Evolutionary conservation across 1,140 invertebrate species (phyloP), one percentile per base, ranked within the genome.

Genomic region (Drosophila athabasca): DNA sequence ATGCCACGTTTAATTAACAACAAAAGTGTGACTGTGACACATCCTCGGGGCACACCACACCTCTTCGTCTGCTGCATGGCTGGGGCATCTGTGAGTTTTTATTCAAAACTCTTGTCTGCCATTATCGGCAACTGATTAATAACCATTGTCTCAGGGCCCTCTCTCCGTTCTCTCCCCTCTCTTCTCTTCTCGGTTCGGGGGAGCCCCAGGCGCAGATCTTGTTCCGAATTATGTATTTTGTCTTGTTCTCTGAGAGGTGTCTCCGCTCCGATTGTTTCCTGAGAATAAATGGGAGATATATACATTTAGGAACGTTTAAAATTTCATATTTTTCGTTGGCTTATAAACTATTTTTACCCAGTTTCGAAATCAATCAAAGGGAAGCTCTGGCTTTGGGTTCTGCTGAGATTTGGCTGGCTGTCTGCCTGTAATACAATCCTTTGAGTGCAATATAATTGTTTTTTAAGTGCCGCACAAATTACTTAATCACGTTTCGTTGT

Each of bases 91-190:
- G 52, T 46, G 69, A 62, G 53, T 78, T 81, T 76, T 66, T 88
- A 83, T 83, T 88, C 79, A 57, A 88, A 88, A 83, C 83, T 79
- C 75, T 68, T 87, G 82, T 87, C 83, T 73, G 35, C 67, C 67
- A 83, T 79, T 88, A 88, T 88, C 84, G 84, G 76, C 73, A 89
- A 83, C 76, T 88, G 83, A 88, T 88, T 89, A 88, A 88, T 89
- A 89, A 88, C 83, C 71, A 57, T 61, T 88, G 84, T 79, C 83
- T 39, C 9, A 3, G 8, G 9, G 81, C 51, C 53, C 67, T 26
- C 39, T 58, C 62, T 46, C 75, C 29, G n/a, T n/a, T n/a, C n/a
- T n/a, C n/a, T n/a, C n/a, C 43, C 6, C 41, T 19, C 13, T 46
- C 35, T 41, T 73, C 41, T 19, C 13, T 46, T 26, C 31, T 73